Percentiles rank a stretch among this genome's conserved stretches.
Evolutionary conservation across 1,140 invertebrate genomes (phyloP).

Genomic region (Conus ventricosus): DNA sequence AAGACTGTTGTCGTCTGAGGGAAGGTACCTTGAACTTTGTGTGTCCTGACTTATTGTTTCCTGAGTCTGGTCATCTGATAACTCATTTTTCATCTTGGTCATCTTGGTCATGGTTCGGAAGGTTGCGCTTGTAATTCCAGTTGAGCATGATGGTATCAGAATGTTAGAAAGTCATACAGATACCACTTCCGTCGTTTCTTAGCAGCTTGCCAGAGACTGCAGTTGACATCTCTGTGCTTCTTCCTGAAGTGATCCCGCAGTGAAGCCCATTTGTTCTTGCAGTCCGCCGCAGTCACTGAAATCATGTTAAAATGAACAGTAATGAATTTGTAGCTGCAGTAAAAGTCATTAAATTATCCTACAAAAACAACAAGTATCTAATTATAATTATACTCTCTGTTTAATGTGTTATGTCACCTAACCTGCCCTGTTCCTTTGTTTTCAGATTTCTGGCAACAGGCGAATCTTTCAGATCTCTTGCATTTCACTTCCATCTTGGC

Average conservation of each 20-base stretch:
- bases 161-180: constrained; percentile 14
- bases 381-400: too few relatives aligned
- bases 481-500: too few relatives aligned
- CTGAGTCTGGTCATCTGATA: constrained; percentile 2
- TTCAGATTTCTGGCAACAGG: too few relatives aligned
- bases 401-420: too few relatives aligned
- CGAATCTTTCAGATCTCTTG: too few relatives aligned
- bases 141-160: constrained; percentile 17
- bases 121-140: constrained; percentile 1
- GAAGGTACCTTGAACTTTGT: neutral
- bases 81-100: neutral
- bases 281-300: constrained; percentile 16
- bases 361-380: too few relatives aligned
- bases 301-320: neutral
- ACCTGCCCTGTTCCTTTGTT: too few relatives aligned
- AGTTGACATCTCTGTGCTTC: neutral
- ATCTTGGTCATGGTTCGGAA: neutral
- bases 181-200: constrained; percentile 8
- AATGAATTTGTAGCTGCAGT: neutral
- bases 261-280: constrained; percentile 16
- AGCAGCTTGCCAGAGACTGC: neutral
- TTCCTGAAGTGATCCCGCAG: constrained; percentile 16
- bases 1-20: neutral
- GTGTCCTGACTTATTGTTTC: neutral
- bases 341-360: too few relatives aligned